Base-by-base conservation (phyloP, 2,888 invertebrate species). In the Agrilus cyanescens region DNA sequence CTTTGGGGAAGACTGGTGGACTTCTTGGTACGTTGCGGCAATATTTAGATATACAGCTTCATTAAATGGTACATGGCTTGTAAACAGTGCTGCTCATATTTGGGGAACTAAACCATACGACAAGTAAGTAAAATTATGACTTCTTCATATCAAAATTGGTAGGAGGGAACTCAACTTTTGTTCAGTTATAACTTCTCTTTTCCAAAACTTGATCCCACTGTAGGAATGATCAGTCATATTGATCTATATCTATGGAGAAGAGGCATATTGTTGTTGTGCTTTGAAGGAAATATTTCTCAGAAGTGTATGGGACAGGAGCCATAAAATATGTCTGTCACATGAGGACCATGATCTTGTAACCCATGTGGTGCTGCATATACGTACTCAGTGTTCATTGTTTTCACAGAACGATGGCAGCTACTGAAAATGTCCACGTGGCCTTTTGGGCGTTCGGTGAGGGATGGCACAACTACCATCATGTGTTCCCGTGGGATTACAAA, bases 401-500 rank as follows among this genome's bases (percentile, higher is more conserved):
- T 58, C 58, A 37, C 66, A 85, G 88, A 53, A 68, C 71, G 60
- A 83, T 93, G 55, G 83, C 78, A 62, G 89, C 93, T 0, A 70
- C 75, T 0, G 82, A 93, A 66, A 90, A 86, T 61, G 71, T 74
- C 50, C 67, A 72, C 1, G 89, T 91, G 0, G 78, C 87, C 0
- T 56, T 84, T 0, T 57, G 80, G 15, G 79, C 86, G 0, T 71
- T 85, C 66, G 89, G 89, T 1, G 89, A 89, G 64, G 93, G 93
- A 4, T 94, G 88, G 85, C 93, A 93, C 69, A 93, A 93, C 68
- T 93, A 88, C 65, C 93, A 93, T 62, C 93, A 93, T 66, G 82
- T 84, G 0, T 93, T 93, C 66, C 91, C 91, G 0, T 88, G 87
- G 82, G 93, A 93, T 65, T 93, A 93, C 73, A 85, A 87, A 58